A percentile compares a stretch with the other conserved stretches of the same genome.
Conservation (phyloP, 2,113 vertebrate species). For the Chloropsis hardwickii region DNA sequence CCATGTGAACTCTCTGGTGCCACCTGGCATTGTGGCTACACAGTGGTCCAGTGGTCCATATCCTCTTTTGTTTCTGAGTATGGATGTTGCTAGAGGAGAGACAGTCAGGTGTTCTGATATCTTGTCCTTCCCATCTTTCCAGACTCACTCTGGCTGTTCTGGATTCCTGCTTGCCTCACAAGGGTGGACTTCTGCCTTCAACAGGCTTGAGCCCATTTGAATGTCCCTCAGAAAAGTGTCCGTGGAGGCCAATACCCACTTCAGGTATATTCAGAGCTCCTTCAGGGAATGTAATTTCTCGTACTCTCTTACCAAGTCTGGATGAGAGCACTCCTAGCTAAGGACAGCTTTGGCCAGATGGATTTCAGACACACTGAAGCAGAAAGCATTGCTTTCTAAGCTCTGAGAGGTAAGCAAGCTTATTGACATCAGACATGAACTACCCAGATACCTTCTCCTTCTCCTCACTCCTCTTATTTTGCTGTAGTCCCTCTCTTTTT, state of each 20-base stretch:
- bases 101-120: fast-evolving
- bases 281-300: not conserved
- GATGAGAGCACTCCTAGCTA: not conserved
- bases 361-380: not conserved
- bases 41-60: not conserved
- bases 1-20: not conserved
- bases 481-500: not conserved
- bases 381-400: not conserved
- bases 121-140: not conserved
- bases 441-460: not conserved
- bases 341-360: not conserved
- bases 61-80: not conserved
- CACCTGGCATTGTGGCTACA: not conserved
- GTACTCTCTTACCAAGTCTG: not conserved
- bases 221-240: not conserved
- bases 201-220: not conserved
- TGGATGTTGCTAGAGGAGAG: not conserved
- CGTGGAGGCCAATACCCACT: fast-evolving
- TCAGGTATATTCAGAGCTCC: not conserved
- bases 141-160: not conserved
- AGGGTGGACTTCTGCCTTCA: not conserved
- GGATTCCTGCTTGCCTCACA: not conserved
- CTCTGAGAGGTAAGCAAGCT: not conserved
- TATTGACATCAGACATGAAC: not conserved
- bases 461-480: not conserved